A percentile compares a stretch with the other conserved stretches of the same genome.
Conservation (phyloP, 1,140 invertebrate genomes). For the Drosophila ambigua region DNA sequence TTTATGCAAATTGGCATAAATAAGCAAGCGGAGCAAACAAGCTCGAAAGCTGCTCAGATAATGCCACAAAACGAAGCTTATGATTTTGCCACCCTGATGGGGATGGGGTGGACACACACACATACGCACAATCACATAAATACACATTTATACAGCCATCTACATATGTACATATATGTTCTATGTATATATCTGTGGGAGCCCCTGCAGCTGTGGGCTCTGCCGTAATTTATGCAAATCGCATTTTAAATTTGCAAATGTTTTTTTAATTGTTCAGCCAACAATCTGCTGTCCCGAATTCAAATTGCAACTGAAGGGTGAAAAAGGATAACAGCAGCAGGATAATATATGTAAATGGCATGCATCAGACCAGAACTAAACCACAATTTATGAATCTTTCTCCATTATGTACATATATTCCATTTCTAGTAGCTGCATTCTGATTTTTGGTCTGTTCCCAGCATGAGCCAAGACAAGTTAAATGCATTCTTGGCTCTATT, state of each 20-base stretch:
- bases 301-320: constrained; percentile 3
- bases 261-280: constrained; percentile 68
- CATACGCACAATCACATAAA: constrained; percentile 14
- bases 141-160: constrained; percentile 6
- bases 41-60: constrained; percentile 60
- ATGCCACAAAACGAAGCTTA: constrained; percentile 59
- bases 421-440: constrained; percentile 13
- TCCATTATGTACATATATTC: not conserved
- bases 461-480: constrained; percentile 54
- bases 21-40: constrained; percentile 57
- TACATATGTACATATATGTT: not conserved
- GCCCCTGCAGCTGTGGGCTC: constrained; percentile 19
- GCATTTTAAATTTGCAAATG: constrained; percentile 64
- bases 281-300: constrained; percentile 17
- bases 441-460: constrained; percentile 20
- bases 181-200: constrained; percentile 26
- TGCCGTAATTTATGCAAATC: constrained; percentile 61
- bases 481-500: constrained; percentile 41
- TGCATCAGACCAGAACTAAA: constrained; percentile 19
- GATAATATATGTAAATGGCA: constrained; percentile 21
- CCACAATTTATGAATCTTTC: constrained; percentile 47
- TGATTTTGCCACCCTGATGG: constrained; percentile 21
- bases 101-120: not conserved
- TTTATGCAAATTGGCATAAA: constrained; percentile 73
- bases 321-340: constrained; percentile 6